Evolutionary conservation across 2,888 invertebrate species (phyloP), one percentile per base, ranked within the genome.

Genomic region (Drosophila kuntzei): DNA sequence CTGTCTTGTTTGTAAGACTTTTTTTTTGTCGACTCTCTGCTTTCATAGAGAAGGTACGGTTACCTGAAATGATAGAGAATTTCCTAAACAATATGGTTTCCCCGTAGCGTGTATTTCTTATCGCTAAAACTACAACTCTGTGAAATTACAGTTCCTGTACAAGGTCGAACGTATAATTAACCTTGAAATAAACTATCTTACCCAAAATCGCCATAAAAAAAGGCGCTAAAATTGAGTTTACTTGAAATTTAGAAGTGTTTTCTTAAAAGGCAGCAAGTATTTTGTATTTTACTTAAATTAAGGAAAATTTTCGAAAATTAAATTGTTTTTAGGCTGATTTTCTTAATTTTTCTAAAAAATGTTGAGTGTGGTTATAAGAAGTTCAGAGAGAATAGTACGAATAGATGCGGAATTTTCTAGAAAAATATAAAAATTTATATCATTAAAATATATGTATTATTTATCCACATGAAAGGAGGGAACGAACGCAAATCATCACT

Each of bases 171-270:
- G 51, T 50, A 20, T 41, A 49, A 14, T 22, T 70, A 83, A 76
- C 89, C 84, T 89, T 83, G 81, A 80, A 68, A 34, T 41, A n/a
- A 34, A 34, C n/a, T 5, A 6, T 7, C 34, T 34, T 6, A 34
- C 34, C n/a, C 34, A 2, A 34, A 34, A n/a, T n/a, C n/a, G 34
- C 6, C 2, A 3, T 25, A 36, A 37, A 22, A 18, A 7, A 18
- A 9, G 1, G 7, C 27, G 7, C 8, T n/a, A 12, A 16, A 12
- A 11, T 7, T 34, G 34, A 34, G 12, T 12, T 32, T 6, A 12
- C 32, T 12, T 12, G 5, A 46, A 46, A 36, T 36, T 8, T 7
- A 16, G 36, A 16, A 12, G n/a, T 32, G 3, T 32, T 12, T 22
- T 22, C n/a, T n/a, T 32, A 25, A 25, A 5, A 25, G 32, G 5